A percentile compares a stretch with the other conserved stretches of the same genome.
Evolutionary conservation across 2,113 vertebrate species (phyloP).

Genomic region (Oriolus oriolus): DNA sequence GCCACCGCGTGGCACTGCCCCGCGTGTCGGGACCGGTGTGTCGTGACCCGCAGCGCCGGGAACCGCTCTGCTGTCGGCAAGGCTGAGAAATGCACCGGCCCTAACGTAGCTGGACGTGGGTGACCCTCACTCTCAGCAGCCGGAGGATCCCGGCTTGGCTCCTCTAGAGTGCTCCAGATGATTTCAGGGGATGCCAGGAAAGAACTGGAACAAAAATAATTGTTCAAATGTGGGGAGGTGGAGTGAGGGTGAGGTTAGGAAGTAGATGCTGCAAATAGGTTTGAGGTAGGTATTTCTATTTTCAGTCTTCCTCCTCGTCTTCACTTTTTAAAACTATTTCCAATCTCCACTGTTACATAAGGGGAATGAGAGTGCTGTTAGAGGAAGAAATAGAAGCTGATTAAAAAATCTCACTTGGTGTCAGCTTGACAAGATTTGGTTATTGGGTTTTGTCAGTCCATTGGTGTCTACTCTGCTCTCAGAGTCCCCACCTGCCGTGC

Average conservation of each 20-base stretch:
- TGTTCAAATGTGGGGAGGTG: neutral
- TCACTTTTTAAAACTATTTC: neutral
- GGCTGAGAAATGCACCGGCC: rapidly evolving
- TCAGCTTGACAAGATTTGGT: neutral
- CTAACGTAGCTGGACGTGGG: rapidly evolving
- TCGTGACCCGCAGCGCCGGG: neutral
- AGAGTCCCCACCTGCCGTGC: neutral
- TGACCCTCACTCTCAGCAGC: neutral
- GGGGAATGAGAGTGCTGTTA: rapidly evolving
- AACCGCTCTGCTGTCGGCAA: rapidly evolving
- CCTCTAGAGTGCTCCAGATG: rapidly evolving
- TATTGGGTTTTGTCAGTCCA: neutral
- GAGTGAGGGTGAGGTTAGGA: neutral
- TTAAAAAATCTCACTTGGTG: neutral
- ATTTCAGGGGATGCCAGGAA: neutral
- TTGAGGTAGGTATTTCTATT: neutral
- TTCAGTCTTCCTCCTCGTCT: neutral
- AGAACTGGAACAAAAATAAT: neutral
- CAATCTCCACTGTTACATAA: neutral
- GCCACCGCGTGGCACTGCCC: neutral
- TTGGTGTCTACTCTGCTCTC: neutral
- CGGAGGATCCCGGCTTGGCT: rapidly evolving
- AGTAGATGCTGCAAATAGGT: neutral
- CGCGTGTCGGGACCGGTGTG: neutral
- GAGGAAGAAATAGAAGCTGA: neutral